Base-by-base conservation (phyloP, 2,797 vertebrate genomes). In the Sarcophilus harrisii region DNA sequence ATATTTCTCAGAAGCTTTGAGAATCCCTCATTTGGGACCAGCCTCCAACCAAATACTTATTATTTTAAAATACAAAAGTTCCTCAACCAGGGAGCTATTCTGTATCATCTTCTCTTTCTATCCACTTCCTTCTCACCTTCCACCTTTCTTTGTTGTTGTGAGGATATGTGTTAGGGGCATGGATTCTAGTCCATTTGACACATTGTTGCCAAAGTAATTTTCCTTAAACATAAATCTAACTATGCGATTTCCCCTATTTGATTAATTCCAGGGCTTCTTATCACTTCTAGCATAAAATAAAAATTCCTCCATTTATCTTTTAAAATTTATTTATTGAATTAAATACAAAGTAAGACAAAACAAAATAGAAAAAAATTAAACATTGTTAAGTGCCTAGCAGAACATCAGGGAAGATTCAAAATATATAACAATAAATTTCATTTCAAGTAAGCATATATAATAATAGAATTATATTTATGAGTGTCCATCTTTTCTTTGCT, bases 41-140 rank as follows among this genome's bases (percentile, higher is more conserved):
- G 38, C 21, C 73, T 87, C 38, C 73, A 87, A 49, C 38, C 24
- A 24, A 49, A 38, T 12, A 58, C 91, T 30, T 95, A 90, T 90
- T 95, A 92, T 45, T 90, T 95, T 57, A 93, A 60, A 90, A 90
- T 93, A 94, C 91, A 95, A 96, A 95, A 0, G 92, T 92, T 81
- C 89, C 59, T 90, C 49, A 60, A 95, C 92, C 32, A 92, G 18
- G 30, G 94, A 58, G 32, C 29, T 92, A 92, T 95, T 91, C 29
- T 91, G 54, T 32, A 62, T 91, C 93, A 90, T 95, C 93, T 59
- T 94, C 8, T 73, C 24, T 93, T 60, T 94, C 93, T 93, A 92
- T 91, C 91, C 89, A 92, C 58, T 54, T 9, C 32, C 57, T 18
- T 94, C n/a, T 94, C 32, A 90, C 81, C 81, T 95, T 58, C 92